A percentile compares a stretch with the other conserved stretches of the same genome.
Conservation (phyloP, 1,140 invertebrate genomes). For the Drosophila nebulosa region DNA sequence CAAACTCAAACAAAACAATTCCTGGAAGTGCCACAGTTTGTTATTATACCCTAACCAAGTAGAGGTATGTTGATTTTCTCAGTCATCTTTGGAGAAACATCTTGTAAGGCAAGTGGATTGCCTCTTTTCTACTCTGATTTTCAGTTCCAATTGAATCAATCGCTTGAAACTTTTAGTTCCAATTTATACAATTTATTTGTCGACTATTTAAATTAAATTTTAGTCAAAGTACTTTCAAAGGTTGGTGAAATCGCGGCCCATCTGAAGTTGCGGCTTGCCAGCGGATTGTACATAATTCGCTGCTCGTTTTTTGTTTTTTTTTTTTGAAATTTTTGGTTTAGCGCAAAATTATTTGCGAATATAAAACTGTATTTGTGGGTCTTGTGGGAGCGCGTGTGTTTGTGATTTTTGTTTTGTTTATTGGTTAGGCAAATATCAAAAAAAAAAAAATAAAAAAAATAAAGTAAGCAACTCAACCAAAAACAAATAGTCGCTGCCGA, state of each 20-base stretch:
- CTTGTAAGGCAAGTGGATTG: no score
- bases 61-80: background rate
- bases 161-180: no score
- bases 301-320: background rate
- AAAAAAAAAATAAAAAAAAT: background rate
- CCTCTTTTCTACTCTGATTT: no score
- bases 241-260: background rate
- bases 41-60: background rate
- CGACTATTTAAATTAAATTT: no score
- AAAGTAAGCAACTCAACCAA: constrained; percentile 31
- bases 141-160: no score
- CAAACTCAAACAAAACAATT: constrained; percentile 47
- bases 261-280: background rate
- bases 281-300: background rate
- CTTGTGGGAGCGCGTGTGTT: constrained; percentile 30
- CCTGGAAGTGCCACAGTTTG: constrained; percentile 41
- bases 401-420: constrained; percentile 43
- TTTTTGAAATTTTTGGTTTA: constrained; percentile 5
- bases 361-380: background rate
- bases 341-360: constrained; percentile 15
- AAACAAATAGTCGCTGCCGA: constrained; percentile 40
- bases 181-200: no score
- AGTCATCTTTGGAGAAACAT: background rate
- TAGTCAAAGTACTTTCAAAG: background rate
- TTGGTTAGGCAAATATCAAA: constrained; percentile 45